phyloP scores from a whole-genome alignment of 2,888 invertebrate genomes.

The Corbicula japonica region DNA sequence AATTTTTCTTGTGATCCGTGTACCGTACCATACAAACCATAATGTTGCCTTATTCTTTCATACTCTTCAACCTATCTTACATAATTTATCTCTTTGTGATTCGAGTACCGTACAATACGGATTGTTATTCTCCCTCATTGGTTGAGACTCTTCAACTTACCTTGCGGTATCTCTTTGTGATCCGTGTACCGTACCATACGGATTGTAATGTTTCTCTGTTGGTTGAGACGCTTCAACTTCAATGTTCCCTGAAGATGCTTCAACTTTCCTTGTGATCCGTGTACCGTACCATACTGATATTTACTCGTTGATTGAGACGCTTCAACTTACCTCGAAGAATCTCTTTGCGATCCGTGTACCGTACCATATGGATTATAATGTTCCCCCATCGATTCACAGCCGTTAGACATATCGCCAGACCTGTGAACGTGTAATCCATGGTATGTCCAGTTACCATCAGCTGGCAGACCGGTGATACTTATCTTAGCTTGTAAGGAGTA shows the following conservation, averaged over 20 bases:
- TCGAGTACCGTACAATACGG: too few species aligned
- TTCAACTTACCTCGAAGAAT: slow-evolving; percentile 37
- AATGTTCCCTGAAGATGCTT: too few species aligned
- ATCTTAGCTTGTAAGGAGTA: slow-evolving; percentile 57
- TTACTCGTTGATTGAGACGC: too few species aligned
- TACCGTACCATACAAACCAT: slow-evolving; percentile 30
- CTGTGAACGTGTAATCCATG: slow-evolving; percentile 60
- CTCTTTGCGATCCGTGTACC: slow-evolving; percentile 47
- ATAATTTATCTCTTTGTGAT: too few species aligned
- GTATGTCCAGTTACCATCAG: slow-evolving; percentile 62
- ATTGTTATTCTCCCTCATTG: too few species aligned
- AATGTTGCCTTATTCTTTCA: too few species aligned
- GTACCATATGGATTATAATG: slow-evolving; percentile 59
- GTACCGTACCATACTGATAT: too few species aligned
- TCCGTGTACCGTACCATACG: slow-evolving; percentile 35
- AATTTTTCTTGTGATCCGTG: slow-evolving; percentile 51
- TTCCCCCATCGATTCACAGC: slow-evolving; percentile 58
- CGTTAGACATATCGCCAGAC: slow-evolving; percentile 57
- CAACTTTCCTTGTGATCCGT: too few species aligned
- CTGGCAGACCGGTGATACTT: slow-evolving; percentile 46
- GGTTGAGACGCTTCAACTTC: too few species aligned
- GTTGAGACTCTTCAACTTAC: slow-evolving; percentile 13
- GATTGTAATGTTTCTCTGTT: slow-evolving; percentile 62
- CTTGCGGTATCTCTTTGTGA: slow-evolving; percentile 32
- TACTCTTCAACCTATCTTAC: too few species aligned